Conservation (phyloP, 2,797 vertebrate species). For the Gymnothorax reevesii region DNA sequence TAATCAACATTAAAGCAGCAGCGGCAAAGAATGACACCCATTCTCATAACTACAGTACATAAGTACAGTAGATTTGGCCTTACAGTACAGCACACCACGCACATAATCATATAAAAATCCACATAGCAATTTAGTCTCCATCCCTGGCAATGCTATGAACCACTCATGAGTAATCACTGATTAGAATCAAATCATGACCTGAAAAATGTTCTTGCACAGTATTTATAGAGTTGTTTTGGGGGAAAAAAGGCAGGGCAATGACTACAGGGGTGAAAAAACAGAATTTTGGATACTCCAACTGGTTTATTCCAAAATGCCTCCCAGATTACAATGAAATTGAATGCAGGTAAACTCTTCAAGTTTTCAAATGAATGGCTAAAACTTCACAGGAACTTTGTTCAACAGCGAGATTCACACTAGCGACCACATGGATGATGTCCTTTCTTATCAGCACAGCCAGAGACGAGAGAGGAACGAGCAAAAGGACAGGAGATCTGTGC, state of each 20-base stretch:
- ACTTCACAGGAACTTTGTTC: not conserved
- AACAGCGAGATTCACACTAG: not conserved
- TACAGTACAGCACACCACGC: too few relatives aligned
- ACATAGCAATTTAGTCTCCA: not conserved
- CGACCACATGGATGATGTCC: constrained; percentile 8
- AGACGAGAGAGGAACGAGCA: not conserved
- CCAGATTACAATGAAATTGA: not conserved
- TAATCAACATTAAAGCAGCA: not conserved
- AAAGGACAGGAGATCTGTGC: not conserved
- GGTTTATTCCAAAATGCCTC: not conserved
- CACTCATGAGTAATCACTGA: not conserved
- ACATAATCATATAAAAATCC: not conserved
- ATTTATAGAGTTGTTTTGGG: not conserved
- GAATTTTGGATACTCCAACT: not conserved
- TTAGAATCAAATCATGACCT: not conserved
- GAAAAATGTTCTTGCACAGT: not conserved
- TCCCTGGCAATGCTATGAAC: not conserved
- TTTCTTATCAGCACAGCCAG: not conserved
- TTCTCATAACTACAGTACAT: not conserved
- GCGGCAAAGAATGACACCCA: not conserved
- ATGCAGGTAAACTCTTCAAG: not conserved
- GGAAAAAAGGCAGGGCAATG: not conserved
- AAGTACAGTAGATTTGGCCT: too few relatives aligned
- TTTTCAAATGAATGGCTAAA: not conserved
- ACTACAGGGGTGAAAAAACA: not conserved